Evolutionary conservation across 2,888 invertebrate genomes (phyloP).

Genomic region (Frankliniella intonsa): DNA sequence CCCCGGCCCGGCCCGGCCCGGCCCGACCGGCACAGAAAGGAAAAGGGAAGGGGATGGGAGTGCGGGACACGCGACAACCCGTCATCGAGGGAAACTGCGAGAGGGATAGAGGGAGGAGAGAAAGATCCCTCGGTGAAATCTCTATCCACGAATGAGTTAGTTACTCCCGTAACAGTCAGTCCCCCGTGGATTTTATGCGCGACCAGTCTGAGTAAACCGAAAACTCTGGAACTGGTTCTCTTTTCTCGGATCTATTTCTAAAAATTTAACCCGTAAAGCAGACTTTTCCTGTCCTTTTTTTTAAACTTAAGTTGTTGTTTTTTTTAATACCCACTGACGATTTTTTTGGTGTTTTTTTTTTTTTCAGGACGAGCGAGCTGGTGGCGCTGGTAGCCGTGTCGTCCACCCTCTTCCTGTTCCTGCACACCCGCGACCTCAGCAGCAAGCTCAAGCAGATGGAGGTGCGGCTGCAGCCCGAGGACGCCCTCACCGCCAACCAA

Average conservation of each 20-base stretch:
- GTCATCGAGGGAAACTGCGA: too few species aligned
- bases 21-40: not conserved
- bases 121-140: too few species aligned
- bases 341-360: too few species aligned
- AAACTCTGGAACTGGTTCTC: too few species aligned
- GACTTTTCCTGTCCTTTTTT: not conserved
- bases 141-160: too few species aligned
- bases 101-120: too few species aligned
- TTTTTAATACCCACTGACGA: too few species aligned
- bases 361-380: slow-evolving; percentile 72
- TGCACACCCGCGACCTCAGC: slow-evolving; percentile 77
- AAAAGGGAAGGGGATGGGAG: not conserved
- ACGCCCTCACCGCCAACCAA: slow-evolving; percentile 52
- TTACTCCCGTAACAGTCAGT: too few species aligned
- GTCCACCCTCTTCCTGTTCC: slow-evolving; percentile 76
- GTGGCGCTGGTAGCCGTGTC: slow-evolving; percentile 77
- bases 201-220: too few species aligned
- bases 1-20: not conserved
- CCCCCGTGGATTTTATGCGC: too few species aligned
- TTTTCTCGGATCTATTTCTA: not conserved
- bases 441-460: slow-evolving; percentile 77
- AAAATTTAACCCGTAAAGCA: not conserved
- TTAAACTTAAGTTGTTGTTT: too few species aligned
- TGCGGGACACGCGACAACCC: too few species aligned
- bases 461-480: slow-evolving; percentile 64